phyloP scores from a whole-genome alignment of 2,888 invertebrate species.

The Syrista parreyssii region DNA sequence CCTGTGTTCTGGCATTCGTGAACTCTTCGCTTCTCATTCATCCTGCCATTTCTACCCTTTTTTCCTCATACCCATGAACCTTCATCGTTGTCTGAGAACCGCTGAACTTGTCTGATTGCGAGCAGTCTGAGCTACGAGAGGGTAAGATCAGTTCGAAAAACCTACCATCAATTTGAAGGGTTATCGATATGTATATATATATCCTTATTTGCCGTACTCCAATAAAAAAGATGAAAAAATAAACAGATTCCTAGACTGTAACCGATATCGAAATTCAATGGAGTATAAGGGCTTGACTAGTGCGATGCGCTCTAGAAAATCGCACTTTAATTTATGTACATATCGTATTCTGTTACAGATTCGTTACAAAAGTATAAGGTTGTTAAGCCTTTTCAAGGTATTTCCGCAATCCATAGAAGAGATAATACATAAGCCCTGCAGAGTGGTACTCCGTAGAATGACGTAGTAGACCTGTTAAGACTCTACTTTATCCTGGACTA shows the following conservation, averaged over 20 bases:
- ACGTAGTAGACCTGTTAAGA: neutral
- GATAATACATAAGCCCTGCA: neutral
- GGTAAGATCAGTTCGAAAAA: neutral
- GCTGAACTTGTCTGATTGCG: neutral
- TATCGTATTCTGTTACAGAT: constrained; percentile 14
- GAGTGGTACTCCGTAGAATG: constrained; percentile 15
- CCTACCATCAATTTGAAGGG: neutral
- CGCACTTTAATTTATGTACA: constrained; percentile 19
- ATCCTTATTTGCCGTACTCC: no score
- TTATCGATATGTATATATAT: neutral
- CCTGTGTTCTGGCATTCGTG: neutral
- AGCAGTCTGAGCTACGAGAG: neutral
- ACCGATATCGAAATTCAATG: neutral
- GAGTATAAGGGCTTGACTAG: neutral
- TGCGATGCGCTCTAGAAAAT: neutral
- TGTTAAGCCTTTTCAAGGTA: neutral
- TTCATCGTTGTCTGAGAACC: neutral
- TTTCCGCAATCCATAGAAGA: neutral
- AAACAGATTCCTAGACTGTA: neutral
- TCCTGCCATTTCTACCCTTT: neutral
- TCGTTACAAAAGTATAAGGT: neutral
- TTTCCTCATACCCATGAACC: neutral
- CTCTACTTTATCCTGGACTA: neutral
- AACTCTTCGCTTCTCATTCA: neutral
- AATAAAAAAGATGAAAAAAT: no score